Evolutionary conservation across 2,888 invertebrate genomes (phyloP).

Genomic region (Campoletis raptor): DNA sequence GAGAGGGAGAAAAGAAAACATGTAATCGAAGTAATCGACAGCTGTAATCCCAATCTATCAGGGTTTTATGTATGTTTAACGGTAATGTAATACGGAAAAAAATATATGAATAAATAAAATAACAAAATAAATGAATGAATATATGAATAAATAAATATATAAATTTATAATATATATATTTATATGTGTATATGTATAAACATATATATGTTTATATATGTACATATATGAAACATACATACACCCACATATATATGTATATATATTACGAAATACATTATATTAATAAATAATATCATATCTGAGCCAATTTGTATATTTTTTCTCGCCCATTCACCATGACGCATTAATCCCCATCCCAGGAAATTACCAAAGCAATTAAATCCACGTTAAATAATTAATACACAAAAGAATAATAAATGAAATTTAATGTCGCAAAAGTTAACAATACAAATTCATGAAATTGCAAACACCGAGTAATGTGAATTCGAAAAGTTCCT

Average conservation of each 20-base stretch:
- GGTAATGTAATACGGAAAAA: slow-evolving; percentile 75
- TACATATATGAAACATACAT: slow-evolving; percentile 72
- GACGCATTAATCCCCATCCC: background rate
- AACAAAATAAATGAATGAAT: slow-evolving; percentile 70
- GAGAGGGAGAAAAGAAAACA: slow-evolving; percentile 64
- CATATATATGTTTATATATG: slow-evolving; percentile 59
- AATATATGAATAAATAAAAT: slow-evolving; percentile 73
- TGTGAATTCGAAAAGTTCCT: background rate
- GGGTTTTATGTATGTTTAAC: slow-evolving; percentile 82
- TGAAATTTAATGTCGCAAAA: background rate
- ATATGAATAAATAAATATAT: slow-evolving; percentile 65
- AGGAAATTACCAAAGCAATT: background rate
- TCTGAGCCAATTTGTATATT: slow-evolving; percentile 69
- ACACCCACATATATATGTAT: slow-evolving; percentile 78
- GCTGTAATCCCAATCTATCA: slow-evolving; percentile 82
- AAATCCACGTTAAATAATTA: background rate
- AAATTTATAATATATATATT: slow-evolving; percentile 65
- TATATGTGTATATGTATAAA: slow-evolving; percentile 65
- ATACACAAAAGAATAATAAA: too few relatives aligned
- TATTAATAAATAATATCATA: slow-evolving; percentile 83
- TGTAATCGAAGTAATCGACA: slow-evolving; percentile 68
- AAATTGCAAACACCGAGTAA: background rate
- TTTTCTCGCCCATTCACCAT: background rate
- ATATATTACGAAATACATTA: slow-evolving; percentile 82
- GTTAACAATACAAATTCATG: background rate